These are phyloP conservation scores for Luscinia luscinia DNA, from an alignment of 2,797 vertebrate species.

Conservation along the genomic window DNA sequence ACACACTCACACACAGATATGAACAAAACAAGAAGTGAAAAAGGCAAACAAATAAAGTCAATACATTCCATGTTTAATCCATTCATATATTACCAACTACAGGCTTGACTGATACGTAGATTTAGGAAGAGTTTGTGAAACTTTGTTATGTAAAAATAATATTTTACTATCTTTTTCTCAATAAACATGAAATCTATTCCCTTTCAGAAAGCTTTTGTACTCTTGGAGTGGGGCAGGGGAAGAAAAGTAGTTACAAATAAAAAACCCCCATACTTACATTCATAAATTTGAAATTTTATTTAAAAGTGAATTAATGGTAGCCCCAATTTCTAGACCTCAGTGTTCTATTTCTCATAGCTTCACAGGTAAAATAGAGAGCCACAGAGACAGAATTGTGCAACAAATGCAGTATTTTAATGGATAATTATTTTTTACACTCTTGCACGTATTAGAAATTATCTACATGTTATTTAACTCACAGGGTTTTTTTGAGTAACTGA, in stretches of 20 bases:
- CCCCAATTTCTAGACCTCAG: neutral
- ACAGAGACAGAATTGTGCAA: neutral
- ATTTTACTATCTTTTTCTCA: neutral
- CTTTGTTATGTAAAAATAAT: neutral
- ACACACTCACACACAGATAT: neutral
- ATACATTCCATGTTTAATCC: neutral
- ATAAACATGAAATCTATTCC: neutral
- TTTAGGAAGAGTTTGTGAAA: neutral
- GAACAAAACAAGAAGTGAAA: neutral
- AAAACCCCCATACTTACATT: neutral
- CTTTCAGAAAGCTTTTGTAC: neutral
- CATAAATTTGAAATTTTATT: neutral
- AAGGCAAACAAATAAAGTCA: neutral
- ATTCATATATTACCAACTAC: neutral
- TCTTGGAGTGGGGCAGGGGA: neutral
- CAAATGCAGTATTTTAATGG: neutral
- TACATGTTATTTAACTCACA: neutral
- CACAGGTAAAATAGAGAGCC: neutral
- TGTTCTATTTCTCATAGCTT: neutral
- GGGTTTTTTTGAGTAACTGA: neutral
- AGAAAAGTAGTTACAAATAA: neutral
- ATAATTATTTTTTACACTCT: neutral
- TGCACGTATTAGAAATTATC: neutral
- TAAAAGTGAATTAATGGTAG: neutral
- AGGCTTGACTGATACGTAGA: neutral